Base-by-base conservation (phyloP, 2,888 invertebrate genomes). In the Microplitis deprimator region DNA sequence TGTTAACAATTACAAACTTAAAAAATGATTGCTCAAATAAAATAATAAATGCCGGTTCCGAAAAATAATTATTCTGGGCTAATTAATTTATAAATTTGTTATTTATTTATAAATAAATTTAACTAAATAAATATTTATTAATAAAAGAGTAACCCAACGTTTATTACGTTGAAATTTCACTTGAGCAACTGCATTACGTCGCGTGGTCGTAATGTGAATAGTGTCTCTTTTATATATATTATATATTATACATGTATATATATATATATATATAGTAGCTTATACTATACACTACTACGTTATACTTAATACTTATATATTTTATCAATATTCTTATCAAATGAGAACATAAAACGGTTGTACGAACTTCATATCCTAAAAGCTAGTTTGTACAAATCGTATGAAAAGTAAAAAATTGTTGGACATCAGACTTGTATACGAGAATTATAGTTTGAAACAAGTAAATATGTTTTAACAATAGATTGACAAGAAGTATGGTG, bases 21-120 rank as follows among this genome's bases (percentile, higher is more conserved):
- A 79, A 78, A 13, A 50, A 50, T 10, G 50, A 5, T 7, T 5
- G 50, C 13, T 79, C 75, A 79, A 68, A 81, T 84, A 82, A 83
- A 83, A 84, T 83, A 82, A 83, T 85, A 13, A 50, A 82, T 84
- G 85, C 87, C 87, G 87, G 88, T 83, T 83, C 81, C 80, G 74
- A 75, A 76, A 71, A 73, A 67, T 73, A 79, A 39, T 71, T 77
- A 74, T 73, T 72, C 70, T 72, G 29, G 29, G 29, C 29, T 29
- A 29, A 29, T 29, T 29, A 29, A 64, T 77, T 72, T 78, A 77
- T 80, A 82, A 82, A 82, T 83, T 79, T 79, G 78, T 73, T 13
- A 10, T 13, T 50, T 13, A 29, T 13, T 13, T 13, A 50, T 50
- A 50, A 50, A 50, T 13, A 8, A 50, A 13, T 50, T 50, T 10